These are phyloP conservation scores for Parapristionchus giblindavisi DNA, from an alignment of 2,888 invertebrate genomes.

Conservation along the genomic window DNA sequence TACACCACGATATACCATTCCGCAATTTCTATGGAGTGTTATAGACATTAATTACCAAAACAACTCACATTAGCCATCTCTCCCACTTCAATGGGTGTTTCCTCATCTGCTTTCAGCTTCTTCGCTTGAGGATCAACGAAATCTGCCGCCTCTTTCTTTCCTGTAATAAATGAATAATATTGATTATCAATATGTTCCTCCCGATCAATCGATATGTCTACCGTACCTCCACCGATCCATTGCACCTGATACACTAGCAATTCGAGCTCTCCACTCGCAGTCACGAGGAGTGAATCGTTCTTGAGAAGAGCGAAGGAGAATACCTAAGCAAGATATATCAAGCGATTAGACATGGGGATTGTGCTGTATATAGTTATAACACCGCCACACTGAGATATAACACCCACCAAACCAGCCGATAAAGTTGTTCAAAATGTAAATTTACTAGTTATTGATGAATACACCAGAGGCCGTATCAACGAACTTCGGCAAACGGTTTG, in stretches of 20 bases:
- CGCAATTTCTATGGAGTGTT: too few species aligned
- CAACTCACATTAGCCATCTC: constrained; percentile 42
- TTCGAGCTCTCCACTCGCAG: constrained; percentile 85
- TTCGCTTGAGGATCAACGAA: constrained; percentile 47
- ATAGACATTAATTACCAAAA: too few species aligned
- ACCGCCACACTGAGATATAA: too few species aligned
- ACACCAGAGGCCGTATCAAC: too few species aligned
- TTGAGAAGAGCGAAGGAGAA: constrained; percentile 85
- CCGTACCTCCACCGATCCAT: constrained; percentile 71
- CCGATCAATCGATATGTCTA: not conserved
- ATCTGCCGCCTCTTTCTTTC: constrained; percentile 47
- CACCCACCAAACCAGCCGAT: too few species aligned
- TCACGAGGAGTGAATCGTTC: constrained; percentile 84
- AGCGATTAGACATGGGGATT: not conserved
- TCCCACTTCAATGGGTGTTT: constrained; percentile 25
- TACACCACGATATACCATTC: too few species aligned
- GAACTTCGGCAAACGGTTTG: too few species aligned
- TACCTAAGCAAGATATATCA: constrained; percentile 70
- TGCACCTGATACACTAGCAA: constrained; percentile 79
- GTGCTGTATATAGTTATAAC: too few species aligned
- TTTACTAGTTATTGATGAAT: too few species aligned
- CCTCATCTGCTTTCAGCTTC: constrained; percentile 39
- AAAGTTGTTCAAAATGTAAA: too few species aligned
- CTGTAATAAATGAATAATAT: constrained; percentile 18
- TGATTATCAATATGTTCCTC: constrained; percentile 73